Conservation (phyloP, 2,888 invertebrate genomes). For the Camptogramma bilineatum region DNA sequence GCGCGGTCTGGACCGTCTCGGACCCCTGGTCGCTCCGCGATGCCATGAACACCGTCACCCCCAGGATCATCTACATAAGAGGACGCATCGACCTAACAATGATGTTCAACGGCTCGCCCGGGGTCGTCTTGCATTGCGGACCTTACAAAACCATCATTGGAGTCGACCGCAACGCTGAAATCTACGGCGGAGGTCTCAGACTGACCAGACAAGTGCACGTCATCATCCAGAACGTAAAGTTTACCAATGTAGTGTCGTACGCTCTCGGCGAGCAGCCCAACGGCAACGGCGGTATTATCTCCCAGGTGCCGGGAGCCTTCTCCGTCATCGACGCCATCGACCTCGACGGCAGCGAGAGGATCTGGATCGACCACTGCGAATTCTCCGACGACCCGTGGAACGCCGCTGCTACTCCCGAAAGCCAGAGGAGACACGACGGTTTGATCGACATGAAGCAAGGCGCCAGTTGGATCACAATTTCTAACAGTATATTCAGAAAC, state of each 20-base stretch:
- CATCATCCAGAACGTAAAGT: slow-evolving; percentile 31
- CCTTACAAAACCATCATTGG: slow-evolving; percentile 29
- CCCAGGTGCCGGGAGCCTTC: slow-evolving; percentile 21
- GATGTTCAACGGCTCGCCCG: slow-evolving; percentile 30
- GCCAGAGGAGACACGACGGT: slow-evolving; percentile 38
- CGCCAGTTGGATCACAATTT: slow-evolving; percentile 31
- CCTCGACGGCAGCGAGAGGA: slow-evolving; percentile 8
- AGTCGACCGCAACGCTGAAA: slow-evolving; percentile 26
- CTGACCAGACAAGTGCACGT: neutral
- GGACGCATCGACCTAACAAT: slow-evolving; percentile 35
- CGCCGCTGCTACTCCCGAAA: neutral
- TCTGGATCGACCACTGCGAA: slow-evolving; percentile 36
- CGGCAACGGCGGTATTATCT: slow-evolving; percentile 36
- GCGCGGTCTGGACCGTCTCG: neutral
- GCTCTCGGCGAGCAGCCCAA: slow-evolving; percentile 33
- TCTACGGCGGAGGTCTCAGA: slow-evolving; percentile 30
- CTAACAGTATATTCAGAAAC: slow-evolving; percentile 40
- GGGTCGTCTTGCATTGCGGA: slow-evolving; percentile 22
- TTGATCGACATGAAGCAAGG: slow-evolving; percentile 30
- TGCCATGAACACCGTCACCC: slow-evolving; percentile 11
- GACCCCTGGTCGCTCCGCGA: slow-evolving; percentile 18
- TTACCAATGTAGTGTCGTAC: slow-evolving; percentile 34
- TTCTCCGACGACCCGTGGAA: slow-evolving; percentile 41
- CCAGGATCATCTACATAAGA: slow-evolving; percentile 29
- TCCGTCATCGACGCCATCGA: slow-evolving; percentile 30